phyloP scores from a whole-genome alignment of 1,140 invertebrate species.

The Neodiprion lecontei region DNA sequence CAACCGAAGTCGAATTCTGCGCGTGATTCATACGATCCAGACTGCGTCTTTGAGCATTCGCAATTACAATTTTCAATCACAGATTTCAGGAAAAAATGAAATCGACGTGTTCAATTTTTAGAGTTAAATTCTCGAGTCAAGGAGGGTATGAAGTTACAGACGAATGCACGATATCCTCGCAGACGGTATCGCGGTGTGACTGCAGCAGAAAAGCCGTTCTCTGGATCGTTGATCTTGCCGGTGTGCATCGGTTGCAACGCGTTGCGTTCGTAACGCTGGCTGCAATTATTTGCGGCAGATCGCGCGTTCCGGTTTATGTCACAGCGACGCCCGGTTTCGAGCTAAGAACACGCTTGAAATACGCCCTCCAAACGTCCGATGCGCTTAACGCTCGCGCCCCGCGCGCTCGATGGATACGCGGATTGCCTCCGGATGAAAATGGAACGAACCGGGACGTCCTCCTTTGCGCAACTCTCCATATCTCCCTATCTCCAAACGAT shows the following conservation, averaged over 20 bases:
- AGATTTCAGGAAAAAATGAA: too few relatives aligned
- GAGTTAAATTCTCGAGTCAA: background rate
- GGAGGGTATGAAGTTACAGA: background rate
- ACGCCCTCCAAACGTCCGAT: slow-evolving; percentile 54
- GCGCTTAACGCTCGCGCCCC: slow-evolving; percentile 46
- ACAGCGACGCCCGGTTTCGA: slow-evolving; percentile 26
- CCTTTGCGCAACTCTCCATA: too few relatives aligned
- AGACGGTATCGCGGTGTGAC: background rate
- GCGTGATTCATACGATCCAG: too few relatives aligned
- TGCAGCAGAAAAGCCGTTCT: background rate
- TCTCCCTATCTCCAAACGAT: slow-evolving; percentile 14
- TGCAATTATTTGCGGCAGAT: slow-evolving; percentile 50
- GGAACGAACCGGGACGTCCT: background rate
- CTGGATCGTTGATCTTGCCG: background rate
- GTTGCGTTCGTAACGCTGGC: slow-evolving; percentile 2
- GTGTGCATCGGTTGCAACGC: background rate
- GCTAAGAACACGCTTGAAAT: slow-evolving; percentile 54
- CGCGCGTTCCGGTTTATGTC: slow-evolving; percentile 39
- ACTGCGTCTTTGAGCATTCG: too few relatives aligned
- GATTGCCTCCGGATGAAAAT: background rate
- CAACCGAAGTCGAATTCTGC: too few relatives aligned
- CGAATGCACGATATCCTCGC: background rate
- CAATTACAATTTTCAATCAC: too few relatives aligned
- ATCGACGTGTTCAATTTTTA: background rate
- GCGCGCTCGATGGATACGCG: background rate